phyloP scores from a whole-genome alignment of 2,797 vertebrate species.

The Remorina albescens region DNA sequence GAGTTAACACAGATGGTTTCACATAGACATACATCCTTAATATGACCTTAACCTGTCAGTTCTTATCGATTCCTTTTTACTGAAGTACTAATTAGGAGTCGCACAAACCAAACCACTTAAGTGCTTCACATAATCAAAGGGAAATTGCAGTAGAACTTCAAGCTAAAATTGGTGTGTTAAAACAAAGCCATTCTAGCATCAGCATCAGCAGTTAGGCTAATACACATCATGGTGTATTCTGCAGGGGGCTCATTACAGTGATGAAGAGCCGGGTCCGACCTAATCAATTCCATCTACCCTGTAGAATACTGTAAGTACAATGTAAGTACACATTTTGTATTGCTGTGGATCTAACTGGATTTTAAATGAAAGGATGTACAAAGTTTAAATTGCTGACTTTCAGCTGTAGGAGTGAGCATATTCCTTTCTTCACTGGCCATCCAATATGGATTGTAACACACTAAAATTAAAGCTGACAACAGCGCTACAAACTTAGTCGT shows the following conservation, averaged over 20 bases:
- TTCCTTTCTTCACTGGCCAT: not conserved
- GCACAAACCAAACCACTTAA: not conserved
- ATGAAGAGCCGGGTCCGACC: conserved; percentile 13
- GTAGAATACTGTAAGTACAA: not conserved
- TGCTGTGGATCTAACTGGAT: conserved; percentile 5
- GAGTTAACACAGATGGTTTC: not conserved
- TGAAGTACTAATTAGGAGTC: not conserved
- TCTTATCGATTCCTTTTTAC: not conserved
- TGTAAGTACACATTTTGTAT: not conserved
- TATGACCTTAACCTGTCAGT: not conserved
- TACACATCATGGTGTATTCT: not conserved
- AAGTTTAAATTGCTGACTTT: conserved; percentile 30
- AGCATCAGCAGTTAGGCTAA: not conserved
- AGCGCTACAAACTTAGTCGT: not conserved
- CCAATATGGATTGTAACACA: not conserved
- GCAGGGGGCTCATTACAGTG: conserved; percentile 3
- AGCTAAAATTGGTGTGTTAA: not conserved
- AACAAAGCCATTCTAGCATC: not conserved
- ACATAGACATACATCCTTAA: not conserved
- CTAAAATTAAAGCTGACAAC: not conserved
- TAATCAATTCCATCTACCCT: not conserved
- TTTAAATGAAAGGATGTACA: conserved; percentile 18
- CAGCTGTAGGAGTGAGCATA: not conserved
- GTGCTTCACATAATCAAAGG: not conserved
- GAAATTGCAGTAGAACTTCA: not conserved